A percentile compares a stretch with the other conserved stretches of the same genome.
phyloP scores from a whole-genome alignment of 2,797 vertebrate species.

The Sebastes iracundus region DNA sequence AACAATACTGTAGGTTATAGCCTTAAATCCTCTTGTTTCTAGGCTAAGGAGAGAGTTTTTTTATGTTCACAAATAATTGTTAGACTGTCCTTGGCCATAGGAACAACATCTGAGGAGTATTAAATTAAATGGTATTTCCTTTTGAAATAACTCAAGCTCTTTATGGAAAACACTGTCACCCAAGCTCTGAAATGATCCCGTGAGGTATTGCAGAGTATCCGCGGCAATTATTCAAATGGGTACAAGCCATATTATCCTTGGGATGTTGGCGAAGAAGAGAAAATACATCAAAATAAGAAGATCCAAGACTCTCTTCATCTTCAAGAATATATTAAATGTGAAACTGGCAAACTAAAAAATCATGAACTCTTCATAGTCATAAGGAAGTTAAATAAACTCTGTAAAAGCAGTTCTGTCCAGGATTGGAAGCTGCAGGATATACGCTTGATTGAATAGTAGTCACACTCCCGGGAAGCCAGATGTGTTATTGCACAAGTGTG shows the following conservation, averaged over 20 bases:
- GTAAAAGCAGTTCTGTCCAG: neutral
- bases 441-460: conserved; percentile 15
- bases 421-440: conserved; percentile 1
- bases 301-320: conserved; percentile 47
- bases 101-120: conserved; percentile 44
- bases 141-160: conserved; percentile 31
- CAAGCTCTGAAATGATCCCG: conserved; percentile 20
- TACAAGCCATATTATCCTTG: conserved; percentile 59
- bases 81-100: conserved; percentile 46
- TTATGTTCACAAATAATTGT: conserved; percentile 44
- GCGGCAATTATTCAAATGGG: conserved; percentile 63
- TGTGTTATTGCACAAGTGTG: conserved; percentile 40
- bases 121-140: conserved; percentile 13
- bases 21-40: conserved; percentile 1
- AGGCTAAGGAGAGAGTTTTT: neutral
- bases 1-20: neutral
- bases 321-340: conserved; percentile 49
- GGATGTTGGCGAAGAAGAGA: conserved; percentile 52
- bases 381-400: conserved; percentile 45
- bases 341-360: conserved; percentile 32
- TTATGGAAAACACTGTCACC: conserved; percentile 53
- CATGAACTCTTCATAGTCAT: conserved; percentile 43
- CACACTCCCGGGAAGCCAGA: conserved; percentile 25
- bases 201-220: conserved; percentile 30
- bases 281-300: conserved; percentile 51